Conservation (phyloP, 2,797 vertebrate genomes). For the Streptopelia turtur region DNA sequence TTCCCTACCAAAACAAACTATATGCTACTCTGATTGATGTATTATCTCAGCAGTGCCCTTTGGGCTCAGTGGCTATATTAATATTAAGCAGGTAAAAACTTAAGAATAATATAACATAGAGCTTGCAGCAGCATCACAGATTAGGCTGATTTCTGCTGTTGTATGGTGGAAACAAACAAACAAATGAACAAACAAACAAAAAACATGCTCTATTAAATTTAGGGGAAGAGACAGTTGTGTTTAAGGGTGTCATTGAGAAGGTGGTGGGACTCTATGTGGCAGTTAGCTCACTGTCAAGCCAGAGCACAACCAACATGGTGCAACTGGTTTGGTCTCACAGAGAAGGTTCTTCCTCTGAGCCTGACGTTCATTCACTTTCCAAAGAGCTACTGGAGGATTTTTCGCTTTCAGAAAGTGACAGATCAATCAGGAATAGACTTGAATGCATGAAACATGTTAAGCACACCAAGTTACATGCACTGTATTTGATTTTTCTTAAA, state of each 20-base stretch:
- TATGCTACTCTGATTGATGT: neutral
- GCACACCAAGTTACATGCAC: neutral
- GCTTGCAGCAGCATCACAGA: neutral
- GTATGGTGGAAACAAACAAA: neutral
- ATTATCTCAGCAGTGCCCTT: neutral
- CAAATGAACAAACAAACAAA: neutral
- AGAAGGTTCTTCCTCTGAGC: neutral
- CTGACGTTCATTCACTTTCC: neutral
- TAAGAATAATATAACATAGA: neutral
- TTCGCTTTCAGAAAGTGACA: neutral
- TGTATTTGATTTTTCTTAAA: conserved; percentile 33
- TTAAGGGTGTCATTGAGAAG: neutral
- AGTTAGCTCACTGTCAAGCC: neutral
- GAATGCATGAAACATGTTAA: neutral
- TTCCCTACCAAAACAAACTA: neutral
- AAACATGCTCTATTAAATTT: neutral
- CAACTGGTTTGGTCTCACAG: neutral
- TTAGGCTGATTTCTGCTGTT: neutral
- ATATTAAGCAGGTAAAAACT: conserved; percentile 13
- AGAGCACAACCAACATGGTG: neutral
- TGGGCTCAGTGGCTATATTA: neutral
- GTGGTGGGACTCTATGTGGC: neutral
- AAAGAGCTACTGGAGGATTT: neutral
- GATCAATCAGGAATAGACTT: neutral
- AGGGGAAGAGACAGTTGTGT: neutral